Evolutionary conservation across 1,140 invertebrate species (phyloP), one percentile per base, ranked within the genome.

Genomic region (Neoseiulus cucumeris): DNA sequence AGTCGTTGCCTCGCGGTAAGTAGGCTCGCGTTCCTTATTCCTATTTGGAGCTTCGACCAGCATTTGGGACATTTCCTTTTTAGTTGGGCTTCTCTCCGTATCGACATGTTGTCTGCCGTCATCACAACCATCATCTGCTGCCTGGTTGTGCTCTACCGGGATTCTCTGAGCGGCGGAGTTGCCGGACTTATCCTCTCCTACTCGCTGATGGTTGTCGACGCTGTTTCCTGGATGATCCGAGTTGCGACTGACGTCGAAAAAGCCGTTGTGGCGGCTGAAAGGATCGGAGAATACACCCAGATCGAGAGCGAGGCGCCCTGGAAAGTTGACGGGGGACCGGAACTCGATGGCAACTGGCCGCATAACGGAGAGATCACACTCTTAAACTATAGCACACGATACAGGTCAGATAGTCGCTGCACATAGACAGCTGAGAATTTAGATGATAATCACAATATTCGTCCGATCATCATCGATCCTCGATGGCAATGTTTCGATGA

Each of bases 231-330:
- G 78, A 71, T 81, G 69, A 79, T 83, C 18, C 72, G 81, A 59
- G 80, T 80, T 76, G 79, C 79, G 1, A 77, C 76, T 69, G 81
- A 83, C 59, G 70, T 82, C 66, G 81, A 83, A 70, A 79, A 79
- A 1, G 81, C 82, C 71, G 80, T 83, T 68, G 81, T 83, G 12
- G 76, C 81, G 42, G 80, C 82, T 18, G 81, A 82, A 70, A 73
- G 81, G 71, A 75, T 82, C 39, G 78, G 80, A 66, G 81, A 83
- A 69, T 83, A 82, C 69, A 74, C 78, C 25, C 33, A 59, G 22
- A 25, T 59, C 22, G 17, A 59, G 14, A 59, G 51, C 51, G 51
- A 59, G 22, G 51, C 51, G 1, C 51, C 51, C 22, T 59, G 51
- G 51, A 25, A 25, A 17, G 25, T 12, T 17, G 22, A n/a, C 25